A percentile compares a stretch with the other conserved stretches of the same genome.
These are phyloP conservation scores for Heliconius eleuchia DNA, from an alignment of 1,140 invertebrate genomes.

Conservation along the genomic window DNA sequence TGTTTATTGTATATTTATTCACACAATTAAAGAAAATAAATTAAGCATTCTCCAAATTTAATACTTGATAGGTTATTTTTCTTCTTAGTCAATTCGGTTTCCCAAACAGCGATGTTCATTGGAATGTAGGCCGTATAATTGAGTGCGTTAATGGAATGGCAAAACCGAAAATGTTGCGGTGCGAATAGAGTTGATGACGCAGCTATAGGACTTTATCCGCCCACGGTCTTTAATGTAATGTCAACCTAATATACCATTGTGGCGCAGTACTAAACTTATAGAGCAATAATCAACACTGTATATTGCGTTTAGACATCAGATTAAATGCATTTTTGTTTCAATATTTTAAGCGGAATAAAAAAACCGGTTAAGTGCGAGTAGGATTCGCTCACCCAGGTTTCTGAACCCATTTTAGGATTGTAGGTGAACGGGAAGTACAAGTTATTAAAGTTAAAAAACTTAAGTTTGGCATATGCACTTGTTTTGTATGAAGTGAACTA, in stretches of 20 bases:
- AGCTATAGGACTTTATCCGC: constrained; percentile 14
- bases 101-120: constrained; percentile 46
- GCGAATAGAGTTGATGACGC: constrained; percentile 27
- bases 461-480: too few relatives aligned
- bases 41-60: constrained; percentile 15
- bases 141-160: constrained; percentile 51
- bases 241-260: neutral
- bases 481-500: too few relatives aligned
- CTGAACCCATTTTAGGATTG: too few relatives aligned
- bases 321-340: neutral
- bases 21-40: constrained; percentile 3
- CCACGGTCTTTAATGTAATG: neutral
- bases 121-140: constrained; percentile 50
- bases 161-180: constrained; percentile 42
- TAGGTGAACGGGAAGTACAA: too few relatives aligned
- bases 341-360: neutral
- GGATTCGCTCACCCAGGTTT: too few relatives aligned
- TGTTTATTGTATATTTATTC: neutral
- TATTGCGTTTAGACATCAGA: neutral
- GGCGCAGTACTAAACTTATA: neutral
- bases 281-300: neutral
- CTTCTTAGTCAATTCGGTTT: constrained; percentile 44
- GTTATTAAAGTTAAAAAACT: too few relatives aligned
- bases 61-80: neutral
- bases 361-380: neutral